These are phyloP conservation scores for Thaumetopoea pityocampa DNA, from an alignment of 1,140 invertebrate genomes.

Conservation along the genomic window DNA sequence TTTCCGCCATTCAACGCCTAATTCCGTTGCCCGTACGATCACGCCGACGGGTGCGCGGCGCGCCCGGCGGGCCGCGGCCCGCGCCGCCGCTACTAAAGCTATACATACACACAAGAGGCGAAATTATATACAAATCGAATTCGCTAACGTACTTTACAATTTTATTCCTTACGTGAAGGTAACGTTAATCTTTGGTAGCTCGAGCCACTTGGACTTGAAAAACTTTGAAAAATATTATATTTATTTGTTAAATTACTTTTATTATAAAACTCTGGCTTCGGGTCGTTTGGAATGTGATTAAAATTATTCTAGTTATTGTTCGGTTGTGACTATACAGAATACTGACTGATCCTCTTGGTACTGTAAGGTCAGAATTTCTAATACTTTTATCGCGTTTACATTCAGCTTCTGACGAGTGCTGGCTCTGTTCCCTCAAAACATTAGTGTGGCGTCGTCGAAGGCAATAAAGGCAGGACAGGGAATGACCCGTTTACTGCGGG, in stretches of 20 bases:
- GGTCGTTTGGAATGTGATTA: slow-evolving; percentile 48
- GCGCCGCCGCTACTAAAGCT: slow-evolving; percentile 31
- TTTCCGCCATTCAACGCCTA: too few relatives aligned
- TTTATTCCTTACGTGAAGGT: slow-evolving; percentile 66
- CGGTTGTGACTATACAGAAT: slow-evolving; percentile 21
- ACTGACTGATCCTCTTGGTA: too few relatives aligned
- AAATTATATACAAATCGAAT: slow-evolving; percentile 63
- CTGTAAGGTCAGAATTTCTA: too few relatives aligned
- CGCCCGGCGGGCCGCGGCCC: neutral
- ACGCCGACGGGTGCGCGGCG: slow-evolving; percentile 14
- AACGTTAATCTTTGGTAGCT: slow-evolving; percentile 73
- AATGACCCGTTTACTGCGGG: too few relatives aligned
- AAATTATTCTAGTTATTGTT: slow-evolving; percentile 37
- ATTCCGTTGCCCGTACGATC: too few relatives aligned
- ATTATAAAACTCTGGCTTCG: slow-evolving; percentile 2
- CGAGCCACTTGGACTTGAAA: slow-evolving; percentile 43
- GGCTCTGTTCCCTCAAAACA: too few relatives aligned
- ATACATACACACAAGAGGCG: slow-evolving; percentile 49
- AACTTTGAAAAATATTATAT: slow-evolving; percentile 25
- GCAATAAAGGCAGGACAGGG: too few relatives aligned
- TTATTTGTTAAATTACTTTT: slow-evolving; percentile 25
- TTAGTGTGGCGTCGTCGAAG: too few relatives aligned
- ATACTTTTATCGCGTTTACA: too few relatives aligned
- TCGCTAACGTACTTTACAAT: slow-evolving; percentile 62
- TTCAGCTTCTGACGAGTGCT: too few relatives aligned